These are phyloP conservation scores for Hormiphora californensis DNA, from an alignment of 37 sponge, comb jelly and placozoan species.

Conservation along the genomic window DNA sequence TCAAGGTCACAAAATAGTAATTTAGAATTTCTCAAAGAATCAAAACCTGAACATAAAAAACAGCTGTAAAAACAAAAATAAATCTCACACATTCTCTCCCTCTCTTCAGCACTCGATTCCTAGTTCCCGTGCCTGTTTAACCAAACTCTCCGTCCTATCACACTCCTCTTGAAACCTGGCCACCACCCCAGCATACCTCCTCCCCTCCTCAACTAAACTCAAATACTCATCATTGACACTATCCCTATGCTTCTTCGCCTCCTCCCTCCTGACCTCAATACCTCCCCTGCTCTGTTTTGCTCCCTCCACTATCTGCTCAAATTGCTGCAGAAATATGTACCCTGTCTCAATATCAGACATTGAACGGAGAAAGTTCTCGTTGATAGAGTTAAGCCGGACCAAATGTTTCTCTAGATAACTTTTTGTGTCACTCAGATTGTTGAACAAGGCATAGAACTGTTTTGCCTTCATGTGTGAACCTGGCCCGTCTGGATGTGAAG, in stretches of 20 bases:
- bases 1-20: no score
- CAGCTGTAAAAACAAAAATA: no score
- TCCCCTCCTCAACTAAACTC: constrained; percentile 80
- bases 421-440: constrained; percentile 88
- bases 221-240: constrained; percentile 67
- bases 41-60: no score
- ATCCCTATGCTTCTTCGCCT: constrained; percentile 75
- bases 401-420: constrained; percentile 83
- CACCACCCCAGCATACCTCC: constrained; percentile 78
- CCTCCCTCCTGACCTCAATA: constrained; percentile 60
- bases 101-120: no score
- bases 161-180: constrained; percentile 94
- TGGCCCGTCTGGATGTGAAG: constrained; percentile 55
- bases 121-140: constrained; percentile 68
- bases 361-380: constrained; percentile 87
- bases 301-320: constrained; percentile 77
- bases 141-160: constrained; percentile 76
- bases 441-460: constrained; percentile 93
- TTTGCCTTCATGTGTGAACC: constrained; percentile 86
- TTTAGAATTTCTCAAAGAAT: no score
- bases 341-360: constrained; percentile 76
- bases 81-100: no score
- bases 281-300: constrained; percentile 69
- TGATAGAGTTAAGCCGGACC: constrained; percentile 71
- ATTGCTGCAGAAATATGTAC: constrained; percentile 73